A percentile compares a stretch with the other conserved stretches of the same genome.
phyloP scores from a whole-genome alignment of 2,797 vertebrate species.

The Vespertilio murinus region DNA sequence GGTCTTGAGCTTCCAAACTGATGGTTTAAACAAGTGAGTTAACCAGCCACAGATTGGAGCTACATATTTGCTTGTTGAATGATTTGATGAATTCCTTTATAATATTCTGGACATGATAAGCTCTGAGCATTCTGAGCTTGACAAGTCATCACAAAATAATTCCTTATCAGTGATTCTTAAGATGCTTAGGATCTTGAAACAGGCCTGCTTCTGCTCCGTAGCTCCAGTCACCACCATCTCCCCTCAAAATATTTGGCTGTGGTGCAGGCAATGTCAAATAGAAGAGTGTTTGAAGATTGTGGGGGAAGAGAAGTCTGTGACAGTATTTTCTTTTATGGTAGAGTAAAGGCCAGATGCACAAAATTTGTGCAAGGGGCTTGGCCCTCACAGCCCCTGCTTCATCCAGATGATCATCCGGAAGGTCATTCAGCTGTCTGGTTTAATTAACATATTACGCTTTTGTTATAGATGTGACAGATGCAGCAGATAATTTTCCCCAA shows the following conservation, averaged over 20 bases:
- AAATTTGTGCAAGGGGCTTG: no score
- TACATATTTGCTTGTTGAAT: background rate
- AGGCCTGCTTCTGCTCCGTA: background rate
- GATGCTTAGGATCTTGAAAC: conserved; percentile 8
- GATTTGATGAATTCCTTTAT: conserved; percentile 21
- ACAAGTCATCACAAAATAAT: background rate
- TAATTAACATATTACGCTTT: no score
- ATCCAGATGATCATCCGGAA: no score
- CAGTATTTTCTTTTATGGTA: background rate
- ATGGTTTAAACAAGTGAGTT: conserved; percentile 6
- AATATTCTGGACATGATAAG: background rate
- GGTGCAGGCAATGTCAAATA: background rate
- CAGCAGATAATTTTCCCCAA: background rate
- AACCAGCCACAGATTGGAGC: background rate
- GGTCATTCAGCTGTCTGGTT: no score
- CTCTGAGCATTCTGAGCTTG: background rate
- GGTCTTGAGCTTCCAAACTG: background rate
- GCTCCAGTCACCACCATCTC: background rate
- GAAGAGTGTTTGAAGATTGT: background rate
- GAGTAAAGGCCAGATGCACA: no score
- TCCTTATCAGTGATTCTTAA: conserved; percentile 7
- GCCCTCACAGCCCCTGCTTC: no score
- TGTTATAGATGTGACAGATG: background rate
- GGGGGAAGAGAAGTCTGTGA: background rate
- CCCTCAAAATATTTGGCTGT: background rate